phyloP scores from a whole-genome alignment of 37 sponge, comb jelly and placozoan genomes.

The Oopsacas minuta region DNA sequence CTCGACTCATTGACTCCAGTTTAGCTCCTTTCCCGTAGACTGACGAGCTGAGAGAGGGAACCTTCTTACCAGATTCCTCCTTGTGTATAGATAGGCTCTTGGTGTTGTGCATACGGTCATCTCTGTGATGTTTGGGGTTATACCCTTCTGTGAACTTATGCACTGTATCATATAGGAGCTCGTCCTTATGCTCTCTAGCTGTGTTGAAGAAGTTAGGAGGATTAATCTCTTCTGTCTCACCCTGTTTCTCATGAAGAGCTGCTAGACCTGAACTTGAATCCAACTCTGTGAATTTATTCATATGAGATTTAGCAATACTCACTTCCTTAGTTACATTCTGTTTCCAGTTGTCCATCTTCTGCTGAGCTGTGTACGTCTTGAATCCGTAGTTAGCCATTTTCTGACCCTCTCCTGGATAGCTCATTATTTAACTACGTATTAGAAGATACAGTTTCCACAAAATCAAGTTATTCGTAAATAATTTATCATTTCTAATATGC shows the following conservation, averaged over 20 bases:
- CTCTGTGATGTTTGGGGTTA: constrained; percentile 65
- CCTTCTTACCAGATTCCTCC: constrained; percentile 50
- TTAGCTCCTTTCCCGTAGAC: constrained; percentile 62
- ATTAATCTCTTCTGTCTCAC: not conserved
- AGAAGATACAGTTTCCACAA: too few species aligned
- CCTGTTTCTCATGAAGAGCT: not conserved
- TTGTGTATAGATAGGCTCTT: constrained; percentile 40
- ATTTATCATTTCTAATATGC: too few species aligned
- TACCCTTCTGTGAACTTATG: constrained; percentile 78
- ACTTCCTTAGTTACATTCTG: constrained; percentile 46
- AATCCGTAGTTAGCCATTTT: constrained; percentile 82
- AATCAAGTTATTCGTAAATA: too few species aligned
- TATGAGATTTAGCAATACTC: constrained; percentile 24
- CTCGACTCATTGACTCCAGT: constrained; percentile 39
- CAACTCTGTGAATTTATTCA: constrained; percentile 15
- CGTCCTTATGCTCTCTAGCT: not conserved
- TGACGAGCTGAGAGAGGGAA: constrained; percentile 68
- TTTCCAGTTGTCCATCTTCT: constrained; percentile 72
- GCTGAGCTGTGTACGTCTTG: constrained; percentile 67
- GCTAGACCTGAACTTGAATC: not conserved
- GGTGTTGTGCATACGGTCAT: constrained; percentile 69
- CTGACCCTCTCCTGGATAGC: constrained; percentile 83
- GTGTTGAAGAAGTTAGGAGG: constrained; percentile 39
- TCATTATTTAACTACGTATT: too few species aligned
- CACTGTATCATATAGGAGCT: constrained; percentile 33